A percentile compares a stretch with the other conserved stretches of the same genome.
Conservation (phyloP, 2,797 vertebrate genomes). For the Moxostoma hubbsi region DNA sequence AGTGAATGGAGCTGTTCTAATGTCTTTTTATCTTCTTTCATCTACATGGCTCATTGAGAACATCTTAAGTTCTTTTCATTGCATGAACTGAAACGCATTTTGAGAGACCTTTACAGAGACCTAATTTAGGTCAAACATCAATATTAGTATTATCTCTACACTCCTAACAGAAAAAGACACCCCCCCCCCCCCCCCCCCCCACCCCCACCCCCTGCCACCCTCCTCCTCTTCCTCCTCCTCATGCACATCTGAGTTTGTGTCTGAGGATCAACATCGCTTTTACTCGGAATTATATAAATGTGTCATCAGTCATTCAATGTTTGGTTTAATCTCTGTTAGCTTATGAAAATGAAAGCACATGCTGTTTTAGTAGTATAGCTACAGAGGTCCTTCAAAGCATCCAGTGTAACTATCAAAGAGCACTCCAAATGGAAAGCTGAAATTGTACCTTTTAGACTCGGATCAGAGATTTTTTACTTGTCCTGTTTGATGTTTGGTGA, state of each 20-base stretch:
- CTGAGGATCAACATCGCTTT: conserved; percentile 54
- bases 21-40: conserved; percentile 44
- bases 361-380: conserved; percentile 60
- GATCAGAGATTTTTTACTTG: conserved; percentile 24
- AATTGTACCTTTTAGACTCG: conserved; percentile 41
- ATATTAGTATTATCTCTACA: conserved; percentile 66
- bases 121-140: conserved; percentile 82
- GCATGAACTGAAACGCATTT: conserved; percentile 18
- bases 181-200: conserved; percentile 30
- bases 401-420: conserved; percentile 60
- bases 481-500: conserved; percentile 47
- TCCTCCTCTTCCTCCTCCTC: too few relatives aligned
- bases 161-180: conserved; percentile 59
- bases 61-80: background rate
- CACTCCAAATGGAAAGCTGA: conserved; percentile 61
- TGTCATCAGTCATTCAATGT: conserved; percentile 51
- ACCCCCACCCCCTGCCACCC: too few relatives aligned
- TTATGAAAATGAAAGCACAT: conserved; percentile 46
- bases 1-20: conserved; percentile 58
- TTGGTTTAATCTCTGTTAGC: conserved; percentile 41
- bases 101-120: conserved; percentile 62
- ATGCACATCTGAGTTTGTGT: conserved; percentile 53
- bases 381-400: conserved; percentile 62
- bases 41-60: conserved; percentile 53
- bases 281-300: conserved; percentile 43